Evolutionary conservation across 92 coral and sea anemone genomes (phyloP), one percentile per base, ranked within the genome.

Genomic region (Pocillopora meandrina): DNA sequence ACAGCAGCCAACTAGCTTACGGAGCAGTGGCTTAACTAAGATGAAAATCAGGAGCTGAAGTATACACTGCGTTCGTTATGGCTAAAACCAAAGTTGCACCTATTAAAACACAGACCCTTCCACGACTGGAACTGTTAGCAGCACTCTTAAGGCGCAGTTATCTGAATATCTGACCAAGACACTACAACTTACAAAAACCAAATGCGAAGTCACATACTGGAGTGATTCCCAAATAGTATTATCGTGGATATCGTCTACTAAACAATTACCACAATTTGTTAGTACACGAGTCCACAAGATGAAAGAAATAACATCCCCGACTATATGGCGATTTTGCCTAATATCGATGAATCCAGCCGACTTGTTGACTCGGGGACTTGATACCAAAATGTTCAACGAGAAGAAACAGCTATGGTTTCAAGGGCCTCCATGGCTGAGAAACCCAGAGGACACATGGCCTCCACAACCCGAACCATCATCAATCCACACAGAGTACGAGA

Each of bases 51-150:
- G 65, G 55, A 0, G 61, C 57, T 11, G 72, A 56, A 56, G 74
- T 58, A 58, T 31, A 55, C 66, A 87, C 79, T 35, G 57, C 80
- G 6, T 86, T 87, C 49, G 58, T 78, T 10, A 72, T 65, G 61
- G 85, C 90, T 16, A 87, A 86, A 87, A 82, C 87, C 49, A 77
- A 52, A 77, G 71, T 86, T 5, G 90, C 90, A 70, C 90, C 88
- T 11, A 57, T 87, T 5, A 82, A 71, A 83, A 49, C 83, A 10
- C 71, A 77, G 47, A 66, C 76, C 61, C n/a, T 55, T 15, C 89
- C 89, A 55, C 69, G 83, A 26, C 78, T 77, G 23, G 89, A 85
- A 78, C 78, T 77, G 76, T 78, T 75, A 85, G 89, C 89, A n/a
- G 89, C 89, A 70, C 76, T 78, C 75, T n/a, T 85, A 56, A 79